Conservation (phyloP, 92 coral and sea anemone species). For the Epizoanthus rinbou region DNA sequence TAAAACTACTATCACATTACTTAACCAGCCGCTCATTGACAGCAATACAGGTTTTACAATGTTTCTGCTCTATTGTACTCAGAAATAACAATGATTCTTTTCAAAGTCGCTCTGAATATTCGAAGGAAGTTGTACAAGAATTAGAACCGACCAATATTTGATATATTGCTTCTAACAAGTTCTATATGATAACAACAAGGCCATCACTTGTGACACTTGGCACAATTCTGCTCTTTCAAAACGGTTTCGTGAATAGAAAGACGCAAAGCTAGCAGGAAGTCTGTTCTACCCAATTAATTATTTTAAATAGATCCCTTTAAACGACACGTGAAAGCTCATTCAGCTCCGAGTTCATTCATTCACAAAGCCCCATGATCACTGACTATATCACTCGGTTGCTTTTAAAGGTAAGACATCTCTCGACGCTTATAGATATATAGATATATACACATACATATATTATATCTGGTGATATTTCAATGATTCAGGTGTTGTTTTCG, state of each 20-base stretch:
- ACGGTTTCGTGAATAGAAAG: constrained; percentile 20
- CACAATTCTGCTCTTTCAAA: neutral
- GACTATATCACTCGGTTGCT: neutral
- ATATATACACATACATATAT: too few relatives aligned
- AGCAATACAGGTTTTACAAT: too few relatives aligned
- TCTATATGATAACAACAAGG: neutral
- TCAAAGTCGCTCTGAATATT: neutral
- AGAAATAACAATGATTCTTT: neutral
- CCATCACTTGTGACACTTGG: neutral
- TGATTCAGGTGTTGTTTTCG: neutral
- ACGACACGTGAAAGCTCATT: constrained; percentile 9
- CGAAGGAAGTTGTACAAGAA: neutral
- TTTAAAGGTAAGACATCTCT: neutral
- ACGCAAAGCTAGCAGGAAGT: constrained; percentile 27
- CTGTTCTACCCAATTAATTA: constrained; percentile 37
- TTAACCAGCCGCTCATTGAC: neutral
- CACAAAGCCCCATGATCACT: too few relatives aligned
- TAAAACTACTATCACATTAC: neutral
- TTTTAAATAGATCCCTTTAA: constrained; percentile 14
- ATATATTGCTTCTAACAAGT: neutral
- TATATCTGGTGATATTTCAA: too few relatives aligned
- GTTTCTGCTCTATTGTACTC: neutral
- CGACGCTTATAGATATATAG: too few relatives aligned
- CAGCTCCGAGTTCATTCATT: neutral
- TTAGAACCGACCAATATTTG: neutral